Base-by-base conservation (phyloP, 1,140 invertebrate species). In the Tachypleus tridentatus region DNA sequence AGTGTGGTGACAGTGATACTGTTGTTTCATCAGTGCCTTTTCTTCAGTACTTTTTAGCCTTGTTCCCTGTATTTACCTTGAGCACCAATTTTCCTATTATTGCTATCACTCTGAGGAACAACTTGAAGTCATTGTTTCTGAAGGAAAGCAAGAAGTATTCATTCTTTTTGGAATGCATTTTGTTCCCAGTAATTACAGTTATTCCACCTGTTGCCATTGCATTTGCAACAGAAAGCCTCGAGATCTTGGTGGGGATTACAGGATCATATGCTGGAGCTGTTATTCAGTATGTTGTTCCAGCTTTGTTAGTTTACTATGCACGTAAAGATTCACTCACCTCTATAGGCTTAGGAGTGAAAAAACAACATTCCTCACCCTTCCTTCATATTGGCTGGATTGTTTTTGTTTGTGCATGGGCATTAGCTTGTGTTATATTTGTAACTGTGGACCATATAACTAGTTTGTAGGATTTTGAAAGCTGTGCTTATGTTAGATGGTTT, bases 51-150 rank as follows among this genome's bases (percentile, higher is more conserved):
- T 98, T 97, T 76, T 76, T 99, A 49, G 85, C 91, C 1, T 79
- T 98, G 3, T 99, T 98, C 77, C 96, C 97, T 0, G 90, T 99
- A 0, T 96, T 99, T 73, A 97, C 96, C 0, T 78, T 99, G 3
- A 93, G 90, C 59, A 89, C 96, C 0, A 98, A 87, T 76, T 99
- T 96, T 76, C 96, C 97, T 0, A 94, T 99, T 63, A 93, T 99
- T 66, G 91, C 91, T 5, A 94, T 98, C 60, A 99, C 97, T 0
- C 78, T 99, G 9, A 82, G 92, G 66, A 97, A 97, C 76, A 99
- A 98, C 80, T 78, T 99, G 49, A 88, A 91, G 75, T 82, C 86
- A 8, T 74, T 98, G 4, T 87, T 90, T 70, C 76, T 89, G 47
- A 82, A 66, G 10, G 67, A 68, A 6, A 64, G 54, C 48, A 62